These are phyloP conservation scores for Platyura marginata DNA, from an alignment of 1,140 invertebrate genomes.

Conservation along the genomic window DNA sequence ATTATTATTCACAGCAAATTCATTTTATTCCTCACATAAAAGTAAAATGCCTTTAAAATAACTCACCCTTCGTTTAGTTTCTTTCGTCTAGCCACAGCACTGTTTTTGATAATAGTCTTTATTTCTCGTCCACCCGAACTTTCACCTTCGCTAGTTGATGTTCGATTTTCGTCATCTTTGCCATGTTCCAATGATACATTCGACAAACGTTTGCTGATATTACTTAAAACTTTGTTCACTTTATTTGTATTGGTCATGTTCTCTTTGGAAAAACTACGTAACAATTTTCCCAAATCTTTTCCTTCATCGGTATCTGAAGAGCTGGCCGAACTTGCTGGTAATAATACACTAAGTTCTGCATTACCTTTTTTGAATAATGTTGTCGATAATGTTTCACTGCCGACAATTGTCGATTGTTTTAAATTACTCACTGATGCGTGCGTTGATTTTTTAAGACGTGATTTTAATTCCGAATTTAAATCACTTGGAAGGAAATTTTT, in stretches of 20 bases:
- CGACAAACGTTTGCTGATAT: neutral
- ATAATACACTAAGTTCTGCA: too few relatives aligned
- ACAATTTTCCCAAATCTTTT: slow-evolving; percentile 13
- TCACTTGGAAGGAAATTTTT: slow-evolving; percentile 16
- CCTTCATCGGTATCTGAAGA: slow-evolving; percentile 2
- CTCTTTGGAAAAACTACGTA: slow-evolving; percentile 16
- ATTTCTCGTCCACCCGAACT: slow-evolving; percentile 36
- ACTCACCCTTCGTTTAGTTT: slow-evolving; percentile 13
- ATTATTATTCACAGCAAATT: too few relatives aligned
- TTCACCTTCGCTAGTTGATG: slow-evolving; percentile 29
- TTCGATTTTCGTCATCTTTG: slow-evolving; percentile 6
- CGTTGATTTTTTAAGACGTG: slow-evolving; percentile 18
- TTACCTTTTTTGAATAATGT: too few relatives aligned
- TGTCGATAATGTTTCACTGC: slow-evolving; percentile 5
- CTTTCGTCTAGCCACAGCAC: slow-evolving; percentile 24
- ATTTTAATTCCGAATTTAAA: slow-evolving; percentile 21
- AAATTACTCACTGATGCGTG: slow-evolving; percentile 20
- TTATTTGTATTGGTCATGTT: slow-evolving; percentile 8
- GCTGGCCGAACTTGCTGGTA: neutral
- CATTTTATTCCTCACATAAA: too few relatives aligned
- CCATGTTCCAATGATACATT: slow-evolving; percentile 1
- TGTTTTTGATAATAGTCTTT: slow-evolving; percentile 31
- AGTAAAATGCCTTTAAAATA: too few relatives aligned
- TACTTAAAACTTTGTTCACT: neutral
- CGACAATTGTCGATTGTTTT: slow-evolving; percentile 17